phyloP scores from a whole-genome alignment of 92 coral and sea anemone genomes.

The Actinernus sp. region DNA sequence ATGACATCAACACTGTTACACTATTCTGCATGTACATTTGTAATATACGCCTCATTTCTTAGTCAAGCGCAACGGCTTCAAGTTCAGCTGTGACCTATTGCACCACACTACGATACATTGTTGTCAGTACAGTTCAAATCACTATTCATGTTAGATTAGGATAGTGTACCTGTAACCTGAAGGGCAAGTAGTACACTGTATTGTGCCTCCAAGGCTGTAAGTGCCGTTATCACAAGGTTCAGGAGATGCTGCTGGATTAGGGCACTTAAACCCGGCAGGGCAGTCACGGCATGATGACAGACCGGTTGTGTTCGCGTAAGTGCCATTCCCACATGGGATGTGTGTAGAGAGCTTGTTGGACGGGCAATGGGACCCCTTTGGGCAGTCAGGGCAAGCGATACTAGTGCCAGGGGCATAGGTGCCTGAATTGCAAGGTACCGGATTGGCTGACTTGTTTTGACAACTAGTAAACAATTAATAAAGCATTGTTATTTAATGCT shows the following conservation, averaged over 20 bases:
- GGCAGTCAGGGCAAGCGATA: conserved; percentile 49
- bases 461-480: conserved; percentile 69
- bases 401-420: conserved; percentile 57
- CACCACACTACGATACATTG: too few species aligned
- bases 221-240: conserved; percentile 72
- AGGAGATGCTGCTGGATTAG: conserved; percentile 53
- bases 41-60: too few species aligned
- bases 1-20: too few species aligned
- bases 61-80: too few species aligned
- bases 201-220: conserved; percentile 58
- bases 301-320: conserved; percentile 45
- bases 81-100: too few species aligned
- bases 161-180: conserved; percentile 87
- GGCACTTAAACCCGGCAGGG: conserved; percentile 76
- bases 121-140: too few species aligned
- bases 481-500: too few species aligned
- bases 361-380: conserved; percentile 71
- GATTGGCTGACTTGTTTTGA: conserved; percentile 37
- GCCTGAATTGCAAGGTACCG: conserved; percentile 55
- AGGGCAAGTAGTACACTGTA: conserved; percentile 63
- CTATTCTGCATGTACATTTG: too few species aligned
- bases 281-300: conserved; percentile 52
- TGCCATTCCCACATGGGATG: conserved; percentile 63
- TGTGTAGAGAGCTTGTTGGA: conserved; percentile 29
- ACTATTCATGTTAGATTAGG: too few species aligned